Evolutionary conservation across 2,113 vertebrate species (phyloP).

Genomic region (Lepisosteus oculatus): DNA sequence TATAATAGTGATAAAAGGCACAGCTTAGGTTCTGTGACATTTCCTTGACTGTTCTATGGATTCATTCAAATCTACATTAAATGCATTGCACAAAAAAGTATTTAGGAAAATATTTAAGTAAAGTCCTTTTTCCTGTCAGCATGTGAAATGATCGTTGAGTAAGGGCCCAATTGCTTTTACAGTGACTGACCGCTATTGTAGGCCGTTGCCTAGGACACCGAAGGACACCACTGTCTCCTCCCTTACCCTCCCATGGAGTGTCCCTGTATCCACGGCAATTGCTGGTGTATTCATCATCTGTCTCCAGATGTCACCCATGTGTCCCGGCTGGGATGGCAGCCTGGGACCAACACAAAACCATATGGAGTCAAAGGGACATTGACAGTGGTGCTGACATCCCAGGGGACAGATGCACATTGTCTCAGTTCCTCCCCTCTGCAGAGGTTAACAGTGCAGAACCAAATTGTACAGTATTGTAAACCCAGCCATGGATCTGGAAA

Average conservation of each 20-base stretch:
- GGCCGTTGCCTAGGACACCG: slow-evolving; percentile 60
- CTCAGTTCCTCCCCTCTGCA: slow-evolving; percentile 52
- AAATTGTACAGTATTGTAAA: slow-evolving; percentile 78
- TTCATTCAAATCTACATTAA: no score
- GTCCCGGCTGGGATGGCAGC: slow-evolving; percentile 46
- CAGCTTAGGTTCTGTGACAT: no score
- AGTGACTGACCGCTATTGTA: slow-evolving; percentile 23
- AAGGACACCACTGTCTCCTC: slow-evolving; percentile 33
- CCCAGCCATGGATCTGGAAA: slow-evolving; percentile 20
- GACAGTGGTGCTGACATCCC: slow-evolving; percentile 45
- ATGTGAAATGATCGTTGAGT: neutral
- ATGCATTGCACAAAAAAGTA: slow-evolving; percentile 10
- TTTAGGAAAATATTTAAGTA: slow-evolving; percentile 37
- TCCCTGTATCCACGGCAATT: slow-evolving; percentile 44
- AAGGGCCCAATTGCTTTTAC: slow-evolving; percentile 4
- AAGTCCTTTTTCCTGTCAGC: no score
- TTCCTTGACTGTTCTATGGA: no score
- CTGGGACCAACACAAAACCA: slow-evolving; percentile 58
- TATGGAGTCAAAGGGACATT: slow-evolving; percentile 64
- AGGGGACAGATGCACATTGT: slow-evolving; percentile 55
- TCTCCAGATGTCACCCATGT: slow-evolving; percentile 78
- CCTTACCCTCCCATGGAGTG: slow-evolving; percentile 37
- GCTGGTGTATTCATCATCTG: slow-evolving; percentile 48
- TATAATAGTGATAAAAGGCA: no score
- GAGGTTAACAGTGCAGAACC: slow-evolving; percentile 70